Evolutionary conservation across 2,888 invertebrate species (phyloP), one percentile per base, ranked within the genome.

Genomic region (Brachynemurus nebulosus): DNA sequence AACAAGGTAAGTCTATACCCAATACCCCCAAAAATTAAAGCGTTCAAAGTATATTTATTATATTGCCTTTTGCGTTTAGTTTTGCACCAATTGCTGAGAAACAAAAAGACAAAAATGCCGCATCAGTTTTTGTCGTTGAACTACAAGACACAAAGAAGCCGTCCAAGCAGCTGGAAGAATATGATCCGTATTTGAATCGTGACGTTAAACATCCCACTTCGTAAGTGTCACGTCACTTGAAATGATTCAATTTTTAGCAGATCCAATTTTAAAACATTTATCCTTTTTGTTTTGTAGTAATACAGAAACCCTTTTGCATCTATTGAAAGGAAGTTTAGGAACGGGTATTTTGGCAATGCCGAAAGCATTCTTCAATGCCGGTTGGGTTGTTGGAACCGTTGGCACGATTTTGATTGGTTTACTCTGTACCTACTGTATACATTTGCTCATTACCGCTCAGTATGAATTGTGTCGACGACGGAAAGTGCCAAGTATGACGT

Each of bases 341-440:
- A 91, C 91, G 0, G 93, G 93, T 5, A 86, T 92, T 53, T 68
- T 93, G 42, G 91, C 92, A 4, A 86, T 93, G 82, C 91, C 92
- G 1, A 73, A 78, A 51, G 91, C 91, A 0, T 85, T 92, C 59
- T 72, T 76, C 53, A 78, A 91, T 59, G 75, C 91, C 0, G 92
- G 92, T 2, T 79, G 86, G 53, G 67, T 77, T 45, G 76, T 91
- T 3, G 95, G 95, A 8, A 59, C 78, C 2, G 65, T 86, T 16
- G 88, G 89, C 6, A 83, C 95, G 0, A 62, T 88, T 9, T 55
- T 88, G 3, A 86, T 97, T 52, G 95, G 93, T 1, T 62, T 85
- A 18, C 74, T 96, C 25, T 92, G 92, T 65, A 86, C 91, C 3
- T 93, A 95, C 64, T 95, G 95, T 60, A 92, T 96, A 65, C 89